Conservation (phyloP, 2,797 vertebrate species). For the Lerista edwardsae region DNA sequence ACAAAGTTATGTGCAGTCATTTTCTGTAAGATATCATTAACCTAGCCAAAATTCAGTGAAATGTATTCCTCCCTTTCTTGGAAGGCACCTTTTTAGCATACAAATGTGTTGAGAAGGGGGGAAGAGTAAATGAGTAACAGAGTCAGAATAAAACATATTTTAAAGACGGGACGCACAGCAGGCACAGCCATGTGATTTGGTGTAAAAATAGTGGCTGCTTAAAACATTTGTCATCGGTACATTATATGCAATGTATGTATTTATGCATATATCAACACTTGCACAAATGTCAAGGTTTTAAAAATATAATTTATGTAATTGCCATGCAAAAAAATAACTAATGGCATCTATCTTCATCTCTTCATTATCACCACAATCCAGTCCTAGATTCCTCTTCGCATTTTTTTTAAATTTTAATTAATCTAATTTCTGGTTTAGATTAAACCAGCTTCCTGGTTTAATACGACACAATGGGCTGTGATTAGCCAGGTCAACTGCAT, state of each 20-base stretch:
- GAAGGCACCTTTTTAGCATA: conserved; percentile 39
- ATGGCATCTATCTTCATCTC: conserved; percentile 1
- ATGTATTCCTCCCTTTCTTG: conserved; percentile 18
- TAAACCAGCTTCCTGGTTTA: too few relatives aligned
- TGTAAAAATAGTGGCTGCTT: not conserved
- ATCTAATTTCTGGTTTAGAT: too few relatives aligned
- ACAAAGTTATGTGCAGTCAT: conserved; percentile 2
- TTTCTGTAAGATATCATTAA: conserved; percentile 42
- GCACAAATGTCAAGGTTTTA: not conserved
- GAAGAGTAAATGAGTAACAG: conserved; percentile 2
- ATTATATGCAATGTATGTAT: not conserved
- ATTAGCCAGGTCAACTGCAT: too few relatives aligned
- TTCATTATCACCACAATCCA: too few relatives aligned
- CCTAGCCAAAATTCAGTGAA: conserved; percentile 43
- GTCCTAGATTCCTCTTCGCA: not conserved
- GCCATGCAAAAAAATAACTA: not conserved
- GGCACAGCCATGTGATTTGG: not conserved
- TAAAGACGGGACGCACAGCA: not conserved
- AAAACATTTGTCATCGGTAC: not conserved
- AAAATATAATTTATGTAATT: not conserved
- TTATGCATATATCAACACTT: not conserved
- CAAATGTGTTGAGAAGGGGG: not conserved
- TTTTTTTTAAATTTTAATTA: not conserved
- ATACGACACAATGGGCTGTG: too few relatives aligned
- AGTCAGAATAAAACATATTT: not conserved